phyloP scores from a whole-genome alignment of 2,888 invertebrate species.

The Trilocha varians region DNA sequence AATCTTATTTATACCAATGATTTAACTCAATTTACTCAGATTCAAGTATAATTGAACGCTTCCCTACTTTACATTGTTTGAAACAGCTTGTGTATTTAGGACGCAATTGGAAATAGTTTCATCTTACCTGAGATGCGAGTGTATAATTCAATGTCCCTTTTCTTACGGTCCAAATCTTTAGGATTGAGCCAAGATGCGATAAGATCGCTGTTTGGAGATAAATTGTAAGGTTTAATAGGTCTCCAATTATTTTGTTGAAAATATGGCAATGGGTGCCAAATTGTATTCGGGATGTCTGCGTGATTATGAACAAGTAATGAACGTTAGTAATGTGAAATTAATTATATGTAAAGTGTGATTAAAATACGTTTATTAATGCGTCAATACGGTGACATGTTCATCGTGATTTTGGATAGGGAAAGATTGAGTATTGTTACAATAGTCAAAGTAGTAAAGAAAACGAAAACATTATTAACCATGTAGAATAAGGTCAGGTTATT shows the following conservation, averaged over 20 bases:
- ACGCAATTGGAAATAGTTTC: conserved; percentile 1
- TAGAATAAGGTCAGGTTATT: no score
- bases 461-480: no score
- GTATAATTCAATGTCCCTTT: not conserved
- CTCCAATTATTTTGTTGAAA: not conserved
- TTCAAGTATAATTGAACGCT: not conserved
- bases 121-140: not conserved
- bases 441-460: no score
- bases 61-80: conserved; percentile 1
- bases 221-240: not conserved
- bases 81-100: not conserved
- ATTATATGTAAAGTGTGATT: no score
- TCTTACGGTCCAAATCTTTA: not conserved
- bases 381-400: no score
- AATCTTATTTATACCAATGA: no score
- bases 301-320: not conserved
- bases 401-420: no score
- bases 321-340: not conserved
- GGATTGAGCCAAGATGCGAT: not conserved
- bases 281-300: not conserved
- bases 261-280: not conserved
- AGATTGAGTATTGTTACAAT: no score
- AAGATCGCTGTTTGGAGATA: no score
- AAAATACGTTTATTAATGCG: no score
- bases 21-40: not conserved